These are phyloP conservation scores for Actinemys pallida DNA, from an alignment of 2,113 vertebrate species.

Conservation along the genomic window DNA sequence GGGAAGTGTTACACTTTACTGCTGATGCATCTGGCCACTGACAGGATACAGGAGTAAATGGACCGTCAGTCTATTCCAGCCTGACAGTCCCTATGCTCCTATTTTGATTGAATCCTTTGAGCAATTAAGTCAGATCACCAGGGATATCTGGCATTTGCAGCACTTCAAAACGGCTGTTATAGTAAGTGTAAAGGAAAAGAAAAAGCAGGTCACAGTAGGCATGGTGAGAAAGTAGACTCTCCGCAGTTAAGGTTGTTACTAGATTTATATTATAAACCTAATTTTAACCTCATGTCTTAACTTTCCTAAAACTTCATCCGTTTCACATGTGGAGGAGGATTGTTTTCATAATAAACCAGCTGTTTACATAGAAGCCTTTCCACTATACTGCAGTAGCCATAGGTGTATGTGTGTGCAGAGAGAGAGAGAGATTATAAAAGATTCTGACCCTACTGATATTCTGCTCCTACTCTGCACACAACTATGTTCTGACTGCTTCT, in stretches of 20 bases:
- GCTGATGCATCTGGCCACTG: background rate
- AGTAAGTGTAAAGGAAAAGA: background rate
- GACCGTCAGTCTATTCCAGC: background rate
- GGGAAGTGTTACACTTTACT: fast-evolving
- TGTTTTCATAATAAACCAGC: slow-evolving; percentile 20
- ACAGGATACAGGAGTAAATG: background rate
- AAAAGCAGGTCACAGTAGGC: background rate
- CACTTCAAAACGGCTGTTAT: background rate
- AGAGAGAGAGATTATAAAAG: background rate
- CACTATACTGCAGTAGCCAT: background rate
- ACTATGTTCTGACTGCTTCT: background rate
- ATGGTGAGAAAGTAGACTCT: background rate
- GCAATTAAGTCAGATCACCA: background rate
- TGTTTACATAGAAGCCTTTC: slow-evolving; percentile 4
- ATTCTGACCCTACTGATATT: background rate
- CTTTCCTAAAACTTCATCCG: background rate
- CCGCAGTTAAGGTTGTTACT: background rate
- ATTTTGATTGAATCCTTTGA: background rate
- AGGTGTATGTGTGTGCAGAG: background rate
- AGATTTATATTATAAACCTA: background rate
- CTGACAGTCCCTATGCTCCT: background rate
- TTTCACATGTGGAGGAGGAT: background rate
- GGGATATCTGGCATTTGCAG: background rate
- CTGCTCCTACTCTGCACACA: background rate
- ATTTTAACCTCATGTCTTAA: slow-evolving; percentile 15